Percentiles rank a stretch among this genome's conserved stretches.
Conservation (phyloP, 2,797 vertebrate species). For the Oceanodroma leucorhoa region DNA sequence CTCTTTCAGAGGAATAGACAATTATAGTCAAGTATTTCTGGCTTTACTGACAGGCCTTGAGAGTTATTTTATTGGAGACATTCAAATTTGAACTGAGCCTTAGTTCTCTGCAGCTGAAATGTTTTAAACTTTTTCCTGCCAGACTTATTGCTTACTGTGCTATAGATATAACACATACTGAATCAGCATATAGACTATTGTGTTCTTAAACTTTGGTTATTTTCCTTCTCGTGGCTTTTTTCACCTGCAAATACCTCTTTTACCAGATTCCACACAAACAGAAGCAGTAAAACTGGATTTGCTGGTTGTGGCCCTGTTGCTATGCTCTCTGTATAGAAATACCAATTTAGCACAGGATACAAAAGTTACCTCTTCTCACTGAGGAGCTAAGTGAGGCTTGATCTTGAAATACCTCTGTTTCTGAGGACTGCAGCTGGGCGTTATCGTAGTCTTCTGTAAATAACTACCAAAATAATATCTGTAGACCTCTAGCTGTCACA, state of each 20-base stretch:
- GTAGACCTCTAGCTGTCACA: not conserved
- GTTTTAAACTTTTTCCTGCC: not conserved
- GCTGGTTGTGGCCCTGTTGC: not conserved
- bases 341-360: not conserved
- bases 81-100: not conserved
- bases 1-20: not conserved
- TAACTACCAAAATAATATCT: not conserved
- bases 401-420: not conserved
- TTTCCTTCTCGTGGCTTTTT: not conserved
- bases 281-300: not conserved
- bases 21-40: not conserved
- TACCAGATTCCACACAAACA: not conserved
- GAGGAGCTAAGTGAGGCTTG: not conserved
- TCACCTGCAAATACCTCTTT: not conserved
- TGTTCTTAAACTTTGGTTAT: not conserved
- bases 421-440: not conserved
- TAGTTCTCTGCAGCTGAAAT: not conserved
- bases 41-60: not conserved
- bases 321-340: not conserved
- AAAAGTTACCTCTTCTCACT: not conserved
- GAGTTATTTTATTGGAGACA: not conserved
- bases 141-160: not conserved
- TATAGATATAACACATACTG: not conserved
- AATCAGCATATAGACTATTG: not conserved
- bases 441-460: not conserved